Evolutionary conservation across 2,888 invertebrate species (phyloP).

Genomic region (Melolontha melolontha): DNA sequence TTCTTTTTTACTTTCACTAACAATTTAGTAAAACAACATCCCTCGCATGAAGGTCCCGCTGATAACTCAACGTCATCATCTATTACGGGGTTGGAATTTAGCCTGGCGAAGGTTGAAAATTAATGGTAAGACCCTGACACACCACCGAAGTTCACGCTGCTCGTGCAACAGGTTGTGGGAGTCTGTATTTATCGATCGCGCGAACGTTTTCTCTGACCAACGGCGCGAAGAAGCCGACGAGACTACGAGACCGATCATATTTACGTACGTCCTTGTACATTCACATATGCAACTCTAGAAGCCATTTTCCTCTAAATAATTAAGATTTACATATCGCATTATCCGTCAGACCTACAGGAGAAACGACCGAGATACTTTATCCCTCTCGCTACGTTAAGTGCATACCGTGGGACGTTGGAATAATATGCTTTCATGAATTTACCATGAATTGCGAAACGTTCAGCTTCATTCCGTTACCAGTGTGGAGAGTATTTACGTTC

Average conservation of each 20-base stretch:
- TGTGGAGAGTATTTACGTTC: slow-evolving; percentile 24
- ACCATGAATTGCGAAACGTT: slow-evolving; percentile 18
- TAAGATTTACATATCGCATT: slow-evolving; percentile 5
- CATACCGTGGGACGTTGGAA: slow-evolving; percentile 6
- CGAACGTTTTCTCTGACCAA: slow-evolving; percentile 1
- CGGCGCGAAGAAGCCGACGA: slow-evolving; percentile 5
- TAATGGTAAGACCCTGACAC: slow-evolving; percentile 26
- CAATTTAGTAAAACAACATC: too few species aligned
- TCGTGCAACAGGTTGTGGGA: slow-evolving; percentile 41
- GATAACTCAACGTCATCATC: slow-evolving; percentile 28
- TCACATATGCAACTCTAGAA: background rate
- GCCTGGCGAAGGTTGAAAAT: slow-evolving; percentile 28
- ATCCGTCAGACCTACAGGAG: background rate
- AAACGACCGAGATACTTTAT: background rate
- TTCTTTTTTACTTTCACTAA: too few species aligned
- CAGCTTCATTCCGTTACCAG: slow-evolving; percentile 24
- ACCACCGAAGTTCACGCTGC: slow-evolving; percentile 8
- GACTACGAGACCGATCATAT: slow-evolving; percentile 20
- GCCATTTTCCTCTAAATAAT: slow-evolving; percentile 37
- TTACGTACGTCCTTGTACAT: slow-evolving; percentile 6
- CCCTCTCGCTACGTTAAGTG: background rate
- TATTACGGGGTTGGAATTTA: slow-evolving; percentile 31
- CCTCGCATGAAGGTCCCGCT: background rate
- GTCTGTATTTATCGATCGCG: slow-evolving; percentile 32
- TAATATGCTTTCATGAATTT: slow-evolving; percentile 22